phyloP scores from a whole-genome alignment of 2,888 invertebrate species.

The Thalpophila matura region DNA sequence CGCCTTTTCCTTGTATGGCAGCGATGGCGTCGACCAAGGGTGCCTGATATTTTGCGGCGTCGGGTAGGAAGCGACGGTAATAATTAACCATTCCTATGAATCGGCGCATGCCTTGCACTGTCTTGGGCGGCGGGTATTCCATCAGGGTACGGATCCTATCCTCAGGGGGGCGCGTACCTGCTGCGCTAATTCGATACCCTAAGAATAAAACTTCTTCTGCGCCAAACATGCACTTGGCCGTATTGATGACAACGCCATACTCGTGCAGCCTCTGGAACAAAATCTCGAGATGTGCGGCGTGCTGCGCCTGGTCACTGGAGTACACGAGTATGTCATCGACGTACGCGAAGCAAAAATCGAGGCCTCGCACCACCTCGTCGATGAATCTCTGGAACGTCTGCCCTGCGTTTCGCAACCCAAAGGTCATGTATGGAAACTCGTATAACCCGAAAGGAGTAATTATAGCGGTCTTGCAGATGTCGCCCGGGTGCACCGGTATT shows the following conservation, averaged over 20 bases:
- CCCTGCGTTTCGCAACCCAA: slow-evolving; percentile 75
- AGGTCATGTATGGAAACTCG: too few species aligned
- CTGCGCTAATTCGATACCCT: not conserved
- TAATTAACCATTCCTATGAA: slow-evolving; percentile 14
- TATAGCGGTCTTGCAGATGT: slow-evolving; percentile 1
- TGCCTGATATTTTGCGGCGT: too few species aligned
- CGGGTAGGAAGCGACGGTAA: not conserved
- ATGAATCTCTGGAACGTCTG: slow-evolving; percentile 65
- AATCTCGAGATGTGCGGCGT: not conserved
- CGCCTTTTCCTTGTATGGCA: not conserved
- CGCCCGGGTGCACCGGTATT: too few species aligned
- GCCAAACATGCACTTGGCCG: slow-evolving; percentile 1
- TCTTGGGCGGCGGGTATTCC: slow-evolving; percentile 1
- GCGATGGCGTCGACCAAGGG: not conserved
- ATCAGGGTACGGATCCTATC: not conserved
- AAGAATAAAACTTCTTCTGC: too few species aligned
- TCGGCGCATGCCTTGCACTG: slow-evolving; percentile 6
- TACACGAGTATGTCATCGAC: too few species aligned
- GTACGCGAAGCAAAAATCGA: not conserved
- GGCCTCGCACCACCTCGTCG: not conserved
- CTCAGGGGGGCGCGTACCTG: not conserved
- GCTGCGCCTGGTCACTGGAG: not conserved
- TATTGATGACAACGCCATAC: slow-evolving; percentile 7
- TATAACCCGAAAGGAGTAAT: slow-evolving; percentile 39
- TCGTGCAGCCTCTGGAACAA: not conserved